phyloP scores from a whole-genome alignment of 2,797 vertebrate species.

The Malurus splendens region DNA sequence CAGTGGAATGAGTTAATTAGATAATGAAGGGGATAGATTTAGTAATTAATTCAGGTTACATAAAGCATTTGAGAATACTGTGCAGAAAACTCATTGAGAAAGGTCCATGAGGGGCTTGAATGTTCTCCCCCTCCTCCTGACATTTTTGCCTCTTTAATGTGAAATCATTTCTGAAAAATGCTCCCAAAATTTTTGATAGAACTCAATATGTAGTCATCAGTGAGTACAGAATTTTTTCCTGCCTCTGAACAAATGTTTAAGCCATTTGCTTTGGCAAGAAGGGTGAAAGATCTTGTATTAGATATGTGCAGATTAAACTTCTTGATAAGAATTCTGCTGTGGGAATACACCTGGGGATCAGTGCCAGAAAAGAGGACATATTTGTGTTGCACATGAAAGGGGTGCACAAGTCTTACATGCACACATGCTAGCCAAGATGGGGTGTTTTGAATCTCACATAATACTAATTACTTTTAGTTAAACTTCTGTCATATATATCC shows the following conservation, averaged over 20 bases:
- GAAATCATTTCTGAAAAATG: constrained; percentile 41
- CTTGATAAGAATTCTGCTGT: constrained; percentile 2
- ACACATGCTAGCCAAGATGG: background rate
- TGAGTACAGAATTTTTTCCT: constrained; percentile 45
- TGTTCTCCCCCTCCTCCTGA: constrained; percentile 17
- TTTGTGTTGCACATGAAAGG: background rate
- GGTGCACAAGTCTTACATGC: background rate
- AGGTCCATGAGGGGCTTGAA: constrained; percentile 42
- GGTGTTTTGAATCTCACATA: background rate
- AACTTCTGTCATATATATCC: background rate
- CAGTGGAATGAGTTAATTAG: constrained; percentile 65
- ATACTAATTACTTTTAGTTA: background rate
- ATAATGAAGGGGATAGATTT: constrained; percentile 62
- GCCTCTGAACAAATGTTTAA: constrained; percentile 61
- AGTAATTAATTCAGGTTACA: constrained; percentile 67
- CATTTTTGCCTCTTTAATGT: constrained; percentile 46
- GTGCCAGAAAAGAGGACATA: background rate
- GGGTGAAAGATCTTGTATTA: constrained; percentile 42
- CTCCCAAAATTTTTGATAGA: constrained; percentile 55
- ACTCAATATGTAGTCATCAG: constrained; percentile 55
- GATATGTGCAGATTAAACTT: constrained; percentile 21
- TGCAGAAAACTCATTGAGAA: constrained; percentile 56
- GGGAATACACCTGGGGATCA: background rate
- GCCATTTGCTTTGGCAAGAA: constrained; percentile 54
- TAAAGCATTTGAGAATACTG: constrained; percentile 59